A percentile compares a stretch with the other conserved stretches of the same genome.
phyloP scores from a whole-genome alignment of 2,797 vertebrate species.

The Meriones psammophilus region DNA sequence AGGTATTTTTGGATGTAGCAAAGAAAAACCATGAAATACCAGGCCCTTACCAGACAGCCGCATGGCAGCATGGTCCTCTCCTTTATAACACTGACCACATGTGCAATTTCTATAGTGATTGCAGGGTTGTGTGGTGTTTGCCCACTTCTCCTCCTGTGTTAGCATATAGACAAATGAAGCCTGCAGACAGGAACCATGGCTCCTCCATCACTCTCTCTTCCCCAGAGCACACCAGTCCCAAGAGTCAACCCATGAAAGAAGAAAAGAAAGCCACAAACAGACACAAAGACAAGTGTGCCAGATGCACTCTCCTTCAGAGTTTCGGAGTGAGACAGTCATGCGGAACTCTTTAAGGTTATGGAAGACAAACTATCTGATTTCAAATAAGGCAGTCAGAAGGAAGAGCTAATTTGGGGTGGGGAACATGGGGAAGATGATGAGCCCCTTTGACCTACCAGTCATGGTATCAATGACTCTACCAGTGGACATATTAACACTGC shows the following conservation, averaged over 20 bases:
- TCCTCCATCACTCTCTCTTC: neutral
- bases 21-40: neutral
- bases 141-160: neutral
- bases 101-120: neutral
- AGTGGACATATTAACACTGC: neutral
- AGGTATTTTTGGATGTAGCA: neutral
- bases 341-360: neutral
- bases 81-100: neutral
- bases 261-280: neutral
- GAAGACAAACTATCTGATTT: neutral
- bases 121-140: neutral
- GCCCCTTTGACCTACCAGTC: neutral
- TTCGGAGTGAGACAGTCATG: neutral
- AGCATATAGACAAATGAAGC: fast-evolving
- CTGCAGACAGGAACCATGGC: neutral
- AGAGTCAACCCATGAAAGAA: neutral
- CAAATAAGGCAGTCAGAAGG: slow-evolving; percentile 10
- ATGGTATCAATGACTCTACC: neutral
- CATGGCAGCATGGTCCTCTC: neutral
- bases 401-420: neutral
- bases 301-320: neutral
- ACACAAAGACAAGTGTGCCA: neutral
- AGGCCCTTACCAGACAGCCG: neutral
- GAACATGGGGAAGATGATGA: neutral
- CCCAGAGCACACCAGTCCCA: neutral